A percentile compares a stretch with the other conserved stretches of the same genome.
Conservation (phyloP, 2,888 invertebrate genomes). For the Adelphocoris suturalis region DNA sequence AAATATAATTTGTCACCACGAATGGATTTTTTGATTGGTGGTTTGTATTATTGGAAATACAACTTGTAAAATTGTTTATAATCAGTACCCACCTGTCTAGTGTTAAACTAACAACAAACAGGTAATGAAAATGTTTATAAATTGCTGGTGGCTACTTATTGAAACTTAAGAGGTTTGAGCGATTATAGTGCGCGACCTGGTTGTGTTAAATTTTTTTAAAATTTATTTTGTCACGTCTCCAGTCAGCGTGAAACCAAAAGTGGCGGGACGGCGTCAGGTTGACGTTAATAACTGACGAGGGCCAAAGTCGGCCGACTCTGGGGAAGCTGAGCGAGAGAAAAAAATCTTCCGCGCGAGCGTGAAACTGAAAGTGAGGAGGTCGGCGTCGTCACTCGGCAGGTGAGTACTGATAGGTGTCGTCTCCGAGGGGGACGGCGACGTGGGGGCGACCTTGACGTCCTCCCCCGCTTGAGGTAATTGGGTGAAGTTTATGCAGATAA, state of each 20-base stretch:
- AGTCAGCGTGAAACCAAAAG: background rate
- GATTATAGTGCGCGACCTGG: too few species aligned
- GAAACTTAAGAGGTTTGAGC: too few species aligned
- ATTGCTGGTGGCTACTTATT: too few species aligned
- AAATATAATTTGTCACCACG: background rate
- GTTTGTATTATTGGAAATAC: too few species aligned
- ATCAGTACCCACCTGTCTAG: too few species aligned
- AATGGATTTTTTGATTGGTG: background rate
- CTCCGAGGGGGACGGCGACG: background rate
- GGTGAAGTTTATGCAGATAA: slow-evolving; percentile 14
- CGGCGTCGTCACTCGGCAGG: background rate
- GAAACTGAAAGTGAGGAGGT: slow-evolving; percentile 6
- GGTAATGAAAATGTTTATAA: too few species aligned
- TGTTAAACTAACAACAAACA: too few species aligned
- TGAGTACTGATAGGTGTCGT: slow-evolving; percentile 21
- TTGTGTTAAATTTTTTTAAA: too few species aligned
- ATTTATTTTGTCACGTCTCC: too few species aligned
- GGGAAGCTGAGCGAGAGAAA: background rate
- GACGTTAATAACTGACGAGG: background rate
- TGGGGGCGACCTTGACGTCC: background rate
- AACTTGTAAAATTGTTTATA: too few species aligned
- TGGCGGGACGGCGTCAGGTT: background rate
- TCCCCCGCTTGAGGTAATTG: background rate
- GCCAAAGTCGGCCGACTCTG: background rate
- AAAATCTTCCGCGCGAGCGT: background rate